phyloP scores from a whole-genome alignment of 2,113 vertebrate genomes.

The Desmodus rotundus region DNA sequence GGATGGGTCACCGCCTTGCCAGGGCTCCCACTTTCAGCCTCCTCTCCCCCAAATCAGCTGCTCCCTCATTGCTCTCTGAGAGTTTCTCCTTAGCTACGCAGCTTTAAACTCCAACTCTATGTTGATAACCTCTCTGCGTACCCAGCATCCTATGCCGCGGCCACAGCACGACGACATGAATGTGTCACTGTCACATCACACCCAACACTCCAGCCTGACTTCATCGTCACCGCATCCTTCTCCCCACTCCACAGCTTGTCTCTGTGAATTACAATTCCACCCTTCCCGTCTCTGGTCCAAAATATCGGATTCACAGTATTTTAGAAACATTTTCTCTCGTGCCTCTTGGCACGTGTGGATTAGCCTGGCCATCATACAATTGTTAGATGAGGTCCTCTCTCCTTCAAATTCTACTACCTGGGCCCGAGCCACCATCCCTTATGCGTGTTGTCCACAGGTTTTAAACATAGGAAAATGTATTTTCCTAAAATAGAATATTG shows the following conservation, averaged over 20 bases:
- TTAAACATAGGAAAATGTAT: not conserved
- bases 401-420: not conserved
- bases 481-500: not conserved
- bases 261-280: not conserved
- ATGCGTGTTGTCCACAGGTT: not conserved
- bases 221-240: not conserved
- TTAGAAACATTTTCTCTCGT: not conserved
- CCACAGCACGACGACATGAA: not conserved
- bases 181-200: not conserved
- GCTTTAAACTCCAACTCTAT: not conserved
- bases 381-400: not conserved
- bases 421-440: not conserved
- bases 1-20: not conserved
- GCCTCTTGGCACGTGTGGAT: not conserved
- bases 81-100: not conserved
- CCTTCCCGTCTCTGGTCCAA: not conserved
- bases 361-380: not conserved
- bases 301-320: not conserved
- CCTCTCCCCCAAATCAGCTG: not conserved
- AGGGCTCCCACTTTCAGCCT: not conserved
- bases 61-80: not conserved
- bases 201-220: no score
- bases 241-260: not conserved
- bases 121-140: not conserved
- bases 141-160: not conserved